phyloP scores from a whole-genome alignment of 1,140 invertebrate species.

The Leucophenga varia region DNA sequence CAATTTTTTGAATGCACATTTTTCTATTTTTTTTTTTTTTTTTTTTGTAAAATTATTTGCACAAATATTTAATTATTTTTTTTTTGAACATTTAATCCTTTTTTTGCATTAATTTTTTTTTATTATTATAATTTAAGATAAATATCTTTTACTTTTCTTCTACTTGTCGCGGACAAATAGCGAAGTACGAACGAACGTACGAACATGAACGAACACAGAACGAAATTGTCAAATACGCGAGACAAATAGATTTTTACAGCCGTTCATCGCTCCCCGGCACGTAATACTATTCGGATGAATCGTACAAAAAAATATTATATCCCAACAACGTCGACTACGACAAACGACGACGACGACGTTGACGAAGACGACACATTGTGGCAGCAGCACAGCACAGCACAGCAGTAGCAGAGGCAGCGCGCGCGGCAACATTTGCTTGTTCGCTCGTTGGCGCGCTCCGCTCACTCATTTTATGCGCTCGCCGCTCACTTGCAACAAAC shows the following conservation, averaged over 20 bases:
- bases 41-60: not conserved
- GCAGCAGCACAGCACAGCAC: not conserved
- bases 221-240: too few species aligned
- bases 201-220: too few species aligned
- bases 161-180: constrained; percentile 9
- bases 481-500: constrained; percentile 20
- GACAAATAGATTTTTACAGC: constrained; percentile 35
- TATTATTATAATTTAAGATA: too few species aligned
- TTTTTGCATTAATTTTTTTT: constrained; percentile 17
- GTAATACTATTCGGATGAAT: constrained; percentile 53
- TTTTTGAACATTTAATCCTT: constrained; percentile 30
- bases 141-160: constrained; percentile 1
- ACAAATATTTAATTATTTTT: constrained; percentile 26
- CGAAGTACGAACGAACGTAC: too few species aligned
- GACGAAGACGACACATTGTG: not conserved
- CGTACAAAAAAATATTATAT: constrained; percentile 56
- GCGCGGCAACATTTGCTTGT: constrained; percentile 8
- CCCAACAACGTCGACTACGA: constrained; percentile 38
- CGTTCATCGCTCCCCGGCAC: constrained; percentile 54
- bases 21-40: constrained; percentile 12
- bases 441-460: constrained; percentile 12
- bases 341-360: too few species aligned
- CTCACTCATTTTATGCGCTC: constrained; percentile 7
- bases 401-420: too few species aligned
- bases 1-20: constrained; percentile 6